Evolutionary conservation across 1,140 invertebrate genomes (phyloP), one percentile per base, ranked within the genome.

Genomic region (Drosophila malerkotliana): DNA sequence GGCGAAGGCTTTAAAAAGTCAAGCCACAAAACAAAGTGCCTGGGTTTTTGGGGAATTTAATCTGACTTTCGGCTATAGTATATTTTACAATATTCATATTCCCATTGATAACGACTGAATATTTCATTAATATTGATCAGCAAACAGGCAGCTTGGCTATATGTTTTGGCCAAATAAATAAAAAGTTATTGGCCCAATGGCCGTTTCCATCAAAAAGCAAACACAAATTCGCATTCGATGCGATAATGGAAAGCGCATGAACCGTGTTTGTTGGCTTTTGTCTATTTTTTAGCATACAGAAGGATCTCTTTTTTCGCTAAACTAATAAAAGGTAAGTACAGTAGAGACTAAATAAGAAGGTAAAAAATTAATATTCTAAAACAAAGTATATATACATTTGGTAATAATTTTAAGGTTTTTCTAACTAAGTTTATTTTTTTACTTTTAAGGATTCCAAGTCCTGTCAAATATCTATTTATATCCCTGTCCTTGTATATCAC

Each of bases 191-290:
- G 5, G 7, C 39, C 39, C 44, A 47, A 21, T 21, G 21, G 21
- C 21, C 21, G 21, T 37, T 45, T 28, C 18, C 18, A 39, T 44
- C 47, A 54, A 71, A 49, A 52, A 18, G 47, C 32, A 14, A 67
- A 68, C 44, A 24, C 54, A 44, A 14, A 64, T 74, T 55, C 45
- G 48, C 63, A 79, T 51, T 64, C 59, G 32, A 60, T 63, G 41
- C 63, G 75, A 78, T 67, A 73, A 67, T 68, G 55, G 67, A 76
- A 80, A 60, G 12, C 55, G 48, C 37, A 32, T 24, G 12, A 37
- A 10, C 34, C 28, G 53, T 77, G 47, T 59, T 45, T 60, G 63
- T 34, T 54, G 56, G 24, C 26, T 41, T 68, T 12, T 62, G n/a
- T 73, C 77, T 69, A 47, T 74, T 72, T 75, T 63, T 47, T 68